These are phyloP conservation scores for Meriones psammophilus DNA, from an alignment of 2,797 vertebrate genomes.

Conservation along the genomic window DNA sequence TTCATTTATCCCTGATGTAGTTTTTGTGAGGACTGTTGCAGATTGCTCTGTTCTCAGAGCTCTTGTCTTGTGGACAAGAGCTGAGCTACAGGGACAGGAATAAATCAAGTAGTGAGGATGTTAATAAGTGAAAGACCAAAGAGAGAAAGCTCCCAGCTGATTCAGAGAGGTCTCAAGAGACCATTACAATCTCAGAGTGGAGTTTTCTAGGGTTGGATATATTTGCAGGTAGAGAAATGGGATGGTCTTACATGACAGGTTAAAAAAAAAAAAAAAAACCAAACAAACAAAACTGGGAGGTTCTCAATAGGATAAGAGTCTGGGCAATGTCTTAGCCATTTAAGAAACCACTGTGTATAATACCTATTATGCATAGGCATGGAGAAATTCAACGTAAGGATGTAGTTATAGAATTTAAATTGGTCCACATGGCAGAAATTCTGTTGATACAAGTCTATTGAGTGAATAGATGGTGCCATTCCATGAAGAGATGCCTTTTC, in stretches of 20 bases:
- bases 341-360: background rate
- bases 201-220: background rate
- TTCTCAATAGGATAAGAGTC: background rate
- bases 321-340: background rate
- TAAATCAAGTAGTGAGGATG: background rate
- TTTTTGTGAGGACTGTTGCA: constrained; percentile 8
- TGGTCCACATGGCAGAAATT: background rate
- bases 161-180: background rate
- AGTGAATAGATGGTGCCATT: background rate
- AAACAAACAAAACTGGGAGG: background rate
- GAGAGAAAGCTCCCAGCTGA: background rate
- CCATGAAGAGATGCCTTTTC: background rate
- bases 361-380: background rate
- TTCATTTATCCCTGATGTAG: background rate
- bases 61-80: background rate
- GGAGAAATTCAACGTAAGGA: background rate
- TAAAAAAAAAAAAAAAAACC: too few relatives aligned
- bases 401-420: background rate
- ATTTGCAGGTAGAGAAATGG: background rate
- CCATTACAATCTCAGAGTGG: background rate
- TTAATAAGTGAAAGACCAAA: background rate
- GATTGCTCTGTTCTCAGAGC: background rate
- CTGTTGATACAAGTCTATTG: background rate
- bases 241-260: background rate
- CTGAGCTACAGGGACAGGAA: background rate